Conservation (phyloP, 2,113 vertebrate genomes). For the Isurus oxyrinchus region DNA sequence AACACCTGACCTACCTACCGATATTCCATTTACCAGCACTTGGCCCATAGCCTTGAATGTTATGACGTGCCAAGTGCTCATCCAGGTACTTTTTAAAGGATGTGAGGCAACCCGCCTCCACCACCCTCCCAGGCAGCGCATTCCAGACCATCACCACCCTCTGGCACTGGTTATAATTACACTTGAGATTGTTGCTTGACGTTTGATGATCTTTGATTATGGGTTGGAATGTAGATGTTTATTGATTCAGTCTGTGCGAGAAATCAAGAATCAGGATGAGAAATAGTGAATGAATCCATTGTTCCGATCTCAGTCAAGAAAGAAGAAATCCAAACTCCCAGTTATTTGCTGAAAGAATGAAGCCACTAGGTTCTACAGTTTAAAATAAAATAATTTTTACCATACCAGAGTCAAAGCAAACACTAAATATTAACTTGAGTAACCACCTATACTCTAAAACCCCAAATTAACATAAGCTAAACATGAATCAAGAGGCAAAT, state of each 20-base stretch:
- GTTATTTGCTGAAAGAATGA: neutral
- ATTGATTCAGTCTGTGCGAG: neutral
- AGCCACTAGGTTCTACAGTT: neutral
- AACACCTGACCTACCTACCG: too few species aligned
- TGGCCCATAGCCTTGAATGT: too few species aligned
- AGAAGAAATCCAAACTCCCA: neutral
- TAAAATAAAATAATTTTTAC: neutral
- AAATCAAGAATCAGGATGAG: neutral
- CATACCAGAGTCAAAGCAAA: neutral
- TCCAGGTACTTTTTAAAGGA: too few species aligned
- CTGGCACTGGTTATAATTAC: neutral
- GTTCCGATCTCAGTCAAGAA: neutral
- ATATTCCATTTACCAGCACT: too few species aligned
- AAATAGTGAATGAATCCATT: neutral
- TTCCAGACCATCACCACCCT: too few species aligned
- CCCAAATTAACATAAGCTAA: too few species aligned
- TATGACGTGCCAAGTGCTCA: too few species aligned
- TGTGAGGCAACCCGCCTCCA: too few species aligned
- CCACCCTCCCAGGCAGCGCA: too few species aligned
- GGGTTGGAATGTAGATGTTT: neutral
- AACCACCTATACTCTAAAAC: too few species aligned
- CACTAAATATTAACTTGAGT: too few species aligned
- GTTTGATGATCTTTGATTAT: neutral
- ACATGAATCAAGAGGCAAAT: too few species aligned
- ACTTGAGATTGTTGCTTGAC: neutral